Base-by-base conservation (phyloP, 2,797 vertebrate species). In the Choloepus didactylus region DNA sequence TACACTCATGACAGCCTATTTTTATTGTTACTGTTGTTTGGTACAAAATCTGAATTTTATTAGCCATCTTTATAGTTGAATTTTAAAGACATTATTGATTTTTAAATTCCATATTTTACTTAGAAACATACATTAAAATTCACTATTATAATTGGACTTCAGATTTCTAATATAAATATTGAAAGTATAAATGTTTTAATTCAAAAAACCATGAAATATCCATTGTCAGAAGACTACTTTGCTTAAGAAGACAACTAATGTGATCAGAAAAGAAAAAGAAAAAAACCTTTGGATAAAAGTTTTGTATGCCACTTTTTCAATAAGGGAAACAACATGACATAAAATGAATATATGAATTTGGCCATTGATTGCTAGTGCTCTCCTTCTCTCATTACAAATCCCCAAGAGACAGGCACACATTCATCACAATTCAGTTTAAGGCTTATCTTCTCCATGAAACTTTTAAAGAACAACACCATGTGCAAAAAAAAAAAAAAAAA, bases 151-250 rank as follows among this genome's bases (percentile, higher is more conserved):
- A 84, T 72, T 6, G 56, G 19, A 70, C 27, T 76, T 85, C 49
- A 79, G 56, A 89, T 84, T 84, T 79, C 66, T 54, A 4, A 77
- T 72, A 3, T 83, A 59, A 94, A 69, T 79, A 83, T 69, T 38
- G 9, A 86, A n/a, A 62, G 93, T 80, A 51, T 25, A 84, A 93
- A 81, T 67, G 35, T 87, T 91, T 88, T 83, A 25, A 80, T 77
- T 89, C 38, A 49, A 21, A 89, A 11, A 23, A 31, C 8, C 7
- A 87, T 67, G 49, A 87, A 89, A 69, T 88, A 67, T 21, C 18
- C 9, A 73, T 86, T 83, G 70, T 51, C 23, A 93, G 9, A 86
- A 91, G 86, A 87, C 59, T 29, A 8, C 9, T 81, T 12, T 41
- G 69, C 59, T 91, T 87, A 87, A 3, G 14, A 56, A 87, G 25